Conservation (phyloP, 2,113 vertebrate species). For the Hippocampus mohnikei region DNA sequence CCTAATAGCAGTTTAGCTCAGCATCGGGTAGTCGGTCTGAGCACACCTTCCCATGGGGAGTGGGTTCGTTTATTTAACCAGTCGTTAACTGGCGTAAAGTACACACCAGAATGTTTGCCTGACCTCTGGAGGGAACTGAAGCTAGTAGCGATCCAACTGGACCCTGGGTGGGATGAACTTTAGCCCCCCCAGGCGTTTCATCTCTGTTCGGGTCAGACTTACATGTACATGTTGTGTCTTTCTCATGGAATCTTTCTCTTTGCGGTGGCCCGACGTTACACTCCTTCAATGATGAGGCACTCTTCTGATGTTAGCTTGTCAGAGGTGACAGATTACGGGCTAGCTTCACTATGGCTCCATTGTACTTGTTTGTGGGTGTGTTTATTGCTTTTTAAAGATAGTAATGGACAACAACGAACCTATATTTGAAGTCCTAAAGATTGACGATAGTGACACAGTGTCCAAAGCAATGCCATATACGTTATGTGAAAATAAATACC, state of each 20-base stretch:
- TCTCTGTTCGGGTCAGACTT: constrained; percentile 39
- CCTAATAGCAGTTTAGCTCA: background rate
- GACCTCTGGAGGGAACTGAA: constrained; percentile 47
- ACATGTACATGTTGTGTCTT: constrained; percentile 12
- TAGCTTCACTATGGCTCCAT: background rate
- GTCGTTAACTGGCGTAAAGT: constrained; percentile 43
- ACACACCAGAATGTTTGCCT: constrained; percentile 48
- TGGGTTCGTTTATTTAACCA: constrained; percentile 57
- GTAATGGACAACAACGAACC: background rate
- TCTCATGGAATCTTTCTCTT: constrained; percentile 12
- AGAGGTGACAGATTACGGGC: background rate
- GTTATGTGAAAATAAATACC: constrained; percentile 54
- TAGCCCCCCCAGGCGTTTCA: constrained; percentile 55
- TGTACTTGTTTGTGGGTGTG: constrained; percentile 2
- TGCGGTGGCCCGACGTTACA: background rate
- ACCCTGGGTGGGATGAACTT: constrained; percentile 65
- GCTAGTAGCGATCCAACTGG: constrained; percentile 31
- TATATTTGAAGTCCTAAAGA: constrained; percentile 7
- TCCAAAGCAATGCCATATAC: constrained; percentile 22
- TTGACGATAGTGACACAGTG: constrained; percentile 29
- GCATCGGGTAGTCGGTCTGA: constrained; percentile 24
- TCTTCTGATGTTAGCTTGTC: constrained; percentile 11
- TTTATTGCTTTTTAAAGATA: background rate
- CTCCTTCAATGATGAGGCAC: background rate
- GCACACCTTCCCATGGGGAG: constrained; percentile 38